phyloP scores from a whole-genome alignment of 2,113 vertebrate genomes.

The Rhinichthys klamathensis region DNA sequence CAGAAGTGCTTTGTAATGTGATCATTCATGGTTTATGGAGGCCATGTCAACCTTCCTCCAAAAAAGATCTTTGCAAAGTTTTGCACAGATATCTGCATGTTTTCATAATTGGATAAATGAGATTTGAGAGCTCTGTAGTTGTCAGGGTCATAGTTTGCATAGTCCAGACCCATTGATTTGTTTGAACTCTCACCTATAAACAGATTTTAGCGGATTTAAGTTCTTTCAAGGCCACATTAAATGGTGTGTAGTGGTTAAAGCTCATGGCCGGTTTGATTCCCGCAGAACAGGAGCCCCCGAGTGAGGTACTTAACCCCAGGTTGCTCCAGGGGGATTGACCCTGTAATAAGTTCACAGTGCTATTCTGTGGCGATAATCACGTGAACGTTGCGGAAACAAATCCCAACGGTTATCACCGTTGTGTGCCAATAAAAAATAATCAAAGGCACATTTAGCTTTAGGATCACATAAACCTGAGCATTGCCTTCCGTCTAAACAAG shows the following conservation, averaged over 20 bases:
- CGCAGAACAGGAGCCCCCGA: neutral
- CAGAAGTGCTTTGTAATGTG: neutral
- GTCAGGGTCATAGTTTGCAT: neutral
- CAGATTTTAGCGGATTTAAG: conserved; percentile 30
- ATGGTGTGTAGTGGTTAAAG: neutral
- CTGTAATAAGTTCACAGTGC: neutral
- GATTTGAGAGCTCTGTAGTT: neutral
- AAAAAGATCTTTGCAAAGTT: neutral
- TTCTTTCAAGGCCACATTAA: neutral
- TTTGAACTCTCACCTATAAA: conserved; percentile 45
- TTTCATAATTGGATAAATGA: neutral
- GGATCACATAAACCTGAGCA: neutral
- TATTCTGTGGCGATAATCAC: neutral
- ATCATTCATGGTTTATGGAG: neutral
- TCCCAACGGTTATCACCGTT: neutral
- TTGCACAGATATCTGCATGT: no score
- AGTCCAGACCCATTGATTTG: conserved; percentile 11
- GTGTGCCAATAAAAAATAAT: neutral
- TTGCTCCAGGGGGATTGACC: neutral
- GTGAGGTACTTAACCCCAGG: neutral
- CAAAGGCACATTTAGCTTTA: neutral
- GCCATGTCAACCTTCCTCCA: neutral
- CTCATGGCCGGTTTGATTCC: neutral
- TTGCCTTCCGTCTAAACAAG: neutral
- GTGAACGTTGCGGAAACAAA: neutral